Evolutionary conservation across 2,888 invertebrate genomes (phyloP), one percentile per base, ranked within the genome.

Genomic region (Silvanus unidentatus): DNA sequence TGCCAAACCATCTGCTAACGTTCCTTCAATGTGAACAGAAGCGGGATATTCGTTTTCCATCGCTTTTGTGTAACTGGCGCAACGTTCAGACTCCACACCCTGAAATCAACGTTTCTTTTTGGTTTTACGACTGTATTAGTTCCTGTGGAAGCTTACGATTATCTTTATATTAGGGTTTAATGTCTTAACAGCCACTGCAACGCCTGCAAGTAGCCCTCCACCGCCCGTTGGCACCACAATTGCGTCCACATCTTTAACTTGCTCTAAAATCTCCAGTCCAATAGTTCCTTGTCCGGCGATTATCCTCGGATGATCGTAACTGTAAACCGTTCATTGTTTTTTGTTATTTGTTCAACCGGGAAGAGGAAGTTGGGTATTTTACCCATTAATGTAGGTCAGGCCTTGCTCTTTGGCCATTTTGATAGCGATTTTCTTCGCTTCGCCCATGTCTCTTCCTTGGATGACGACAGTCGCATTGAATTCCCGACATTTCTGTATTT

Each of bases 241-340:
- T 0, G 94, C 94, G 69, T 96, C 93, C 30, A 66, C 59, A 10
- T 93, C 81, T 0, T 84, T 80, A 1, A 95, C 88, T 70, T 96
- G 92, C 62, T 95, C 93, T 15, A 92, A 70, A 47, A 96, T 93
- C 74, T 96, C 96, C 58, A 97, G 73, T 0, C 93, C 96, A 63
- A 94, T 80, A 0, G 96, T 96, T 8, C 96, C 96, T 70, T 95
- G 95, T 0, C 96, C 96, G 0, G 95, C 91, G 77, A 96, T 86
- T 50, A 96, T 92, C 66, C 94, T 84, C 0, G 95, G 95, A 69
- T 96, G 93, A 70, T 97, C 96, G 65, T 95, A 96, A 1, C 91
- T 90, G 64, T 2, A 63, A 53, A 22, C 44, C 10, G 37, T n/a
- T 38, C 14, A 22, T 3, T n/a, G 10, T 40, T 40, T 28, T 40